Base-by-base conservation (phyloP, 37 sponge, comb jelly and placozoan species). In the Agelas oroides region DNA sequence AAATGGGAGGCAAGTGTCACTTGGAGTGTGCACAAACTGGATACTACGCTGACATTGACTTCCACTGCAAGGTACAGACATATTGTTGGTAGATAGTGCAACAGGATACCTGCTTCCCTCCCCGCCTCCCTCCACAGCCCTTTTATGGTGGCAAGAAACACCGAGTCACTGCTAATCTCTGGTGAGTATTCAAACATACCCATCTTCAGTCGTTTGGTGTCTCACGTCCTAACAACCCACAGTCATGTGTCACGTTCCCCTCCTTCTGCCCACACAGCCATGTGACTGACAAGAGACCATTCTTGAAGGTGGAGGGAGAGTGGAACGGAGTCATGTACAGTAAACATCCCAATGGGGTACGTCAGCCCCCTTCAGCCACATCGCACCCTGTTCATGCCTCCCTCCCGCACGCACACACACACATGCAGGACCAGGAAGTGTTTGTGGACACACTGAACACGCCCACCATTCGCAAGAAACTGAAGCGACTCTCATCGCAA, bases 281-380 rank as follows among this genome's bases (percentile, higher is more conserved):
- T 54, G 76, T 66, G 16, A 62, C 90, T 25, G 87, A 92, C 24
- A 84, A 65, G 74, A 95, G 92, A 73, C 89, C 94, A 0, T 82
- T 94, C 58, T 32, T 95, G 78, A 87, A 77, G 40, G 72, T 99
- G 62, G 92, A 92, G n/a, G 99, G 99, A 55, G 95, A 97, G 71
- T 99, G 99, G 99, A 99, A 99, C 84, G 95, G 97, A 30, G 88
- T 96, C 32, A 94, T 98, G 91, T 76, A 86, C 84, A 80, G 27
- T 0, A 92, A 96, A 62, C 68, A 87, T 52, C 93, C 95, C 8
- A 87, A 89, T 53, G 90, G 94, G 34, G 93, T 82, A 20, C 81
- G 77, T 75, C 40, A 16, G 20, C 1, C n/a, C 18, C 21, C n/a
- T n/a, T 3, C 46, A 46, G 46, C 41, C 27, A 21, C 53, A 5